Evolutionary conservation across 2,797 vertebrate species (phyloP).

Genomic region (Gallirallus australis): DNA sequence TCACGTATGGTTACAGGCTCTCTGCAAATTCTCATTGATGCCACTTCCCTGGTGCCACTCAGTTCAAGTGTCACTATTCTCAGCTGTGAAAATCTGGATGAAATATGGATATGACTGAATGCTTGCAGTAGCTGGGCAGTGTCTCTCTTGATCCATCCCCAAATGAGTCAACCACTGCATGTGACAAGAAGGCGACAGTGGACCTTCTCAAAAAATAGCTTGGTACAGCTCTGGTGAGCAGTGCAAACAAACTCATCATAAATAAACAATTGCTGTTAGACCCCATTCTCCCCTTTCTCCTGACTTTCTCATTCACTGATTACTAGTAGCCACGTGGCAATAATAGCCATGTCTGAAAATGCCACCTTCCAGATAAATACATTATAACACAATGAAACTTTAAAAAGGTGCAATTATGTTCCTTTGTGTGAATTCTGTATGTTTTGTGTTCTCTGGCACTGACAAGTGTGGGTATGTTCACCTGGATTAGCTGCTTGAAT

Average conservation of each 20-base stretch:
- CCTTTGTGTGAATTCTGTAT: slow-evolving; percentile 30
- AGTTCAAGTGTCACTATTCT: neutral
- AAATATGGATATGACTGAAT: neutral
- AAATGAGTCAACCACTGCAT: neutral
- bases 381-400: slow-evolving; percentile 8
- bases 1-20: neutral
- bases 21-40: neutral
- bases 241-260: slow-evolving; percentile 28
- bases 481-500: slow-evolving; percentile 69
- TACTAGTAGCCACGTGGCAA: neutral
- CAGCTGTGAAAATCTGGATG: neutral
- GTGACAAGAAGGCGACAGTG: neutral
- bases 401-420: neutral
- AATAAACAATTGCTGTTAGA: neutral
- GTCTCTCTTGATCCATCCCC: neutral
- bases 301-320: neutral
- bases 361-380: neutral
- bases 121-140: neutral
- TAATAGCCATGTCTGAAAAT: neutral
- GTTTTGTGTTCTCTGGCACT: slow-evolving; percentile 57
- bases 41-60: neutral
- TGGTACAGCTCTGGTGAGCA: slow-evolving; percentile 19
- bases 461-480: slow-evolving; percentile 66
- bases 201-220: slow-evolving; percentile 1
- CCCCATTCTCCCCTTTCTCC: neutral